phyloP scores from a whole-genome alignment of 2,888 invertebrate genomes.

The Cheilosia variabilis region DNA sequence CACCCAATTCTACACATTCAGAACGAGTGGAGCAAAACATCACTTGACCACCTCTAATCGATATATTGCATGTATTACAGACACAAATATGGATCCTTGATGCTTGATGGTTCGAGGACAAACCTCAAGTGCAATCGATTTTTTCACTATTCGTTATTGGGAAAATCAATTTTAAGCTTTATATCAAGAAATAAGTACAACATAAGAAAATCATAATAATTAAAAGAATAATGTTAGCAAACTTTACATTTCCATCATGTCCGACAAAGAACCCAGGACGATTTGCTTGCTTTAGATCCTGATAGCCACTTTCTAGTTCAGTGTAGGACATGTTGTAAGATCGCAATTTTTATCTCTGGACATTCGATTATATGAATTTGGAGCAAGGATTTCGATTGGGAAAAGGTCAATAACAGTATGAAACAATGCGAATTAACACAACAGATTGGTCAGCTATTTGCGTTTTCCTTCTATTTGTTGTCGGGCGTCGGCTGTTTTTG shows the following conservation, averaged over 20 bases:
- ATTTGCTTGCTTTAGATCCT: conserved; percentile 90
- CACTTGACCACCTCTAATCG: conserved; percentile 30
- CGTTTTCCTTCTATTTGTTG: conserved; percentile 12
- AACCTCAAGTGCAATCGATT: conserved; percentile 54
- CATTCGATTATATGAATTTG: conserved; percentile 41
- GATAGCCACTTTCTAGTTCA: conserved; percentile 96
- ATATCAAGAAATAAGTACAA: conserved; percentile 10
- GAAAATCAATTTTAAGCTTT: neutral
- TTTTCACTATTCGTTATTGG: neutral
- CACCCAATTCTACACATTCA: neutral
- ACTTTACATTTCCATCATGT: conserved; percentile 87
- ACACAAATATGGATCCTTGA: neutral
- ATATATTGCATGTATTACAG: conserved; percentile 51
- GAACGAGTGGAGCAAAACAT: neutral
- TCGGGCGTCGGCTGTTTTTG: conserved; percentile 28
- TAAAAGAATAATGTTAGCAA: conserved; percentile 50
- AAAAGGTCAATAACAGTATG: conserved; percentile 37
- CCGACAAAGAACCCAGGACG: conserved; percentile 90
- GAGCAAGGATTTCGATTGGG: conserved; percentile 19
- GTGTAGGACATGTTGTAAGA: conserved; percentile 91
- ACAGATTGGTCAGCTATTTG: conserved; percentile 15
- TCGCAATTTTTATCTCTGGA: conserved; percentile 39
- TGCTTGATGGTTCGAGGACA: neutral
- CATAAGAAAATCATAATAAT: conserved; percentile 43
- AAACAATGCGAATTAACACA: conserved; percentile 33